Evolutionary conservation across 1,140 invertebrate genomes (phyloP).

Genomic region (Coelopa frigida): DNA sequence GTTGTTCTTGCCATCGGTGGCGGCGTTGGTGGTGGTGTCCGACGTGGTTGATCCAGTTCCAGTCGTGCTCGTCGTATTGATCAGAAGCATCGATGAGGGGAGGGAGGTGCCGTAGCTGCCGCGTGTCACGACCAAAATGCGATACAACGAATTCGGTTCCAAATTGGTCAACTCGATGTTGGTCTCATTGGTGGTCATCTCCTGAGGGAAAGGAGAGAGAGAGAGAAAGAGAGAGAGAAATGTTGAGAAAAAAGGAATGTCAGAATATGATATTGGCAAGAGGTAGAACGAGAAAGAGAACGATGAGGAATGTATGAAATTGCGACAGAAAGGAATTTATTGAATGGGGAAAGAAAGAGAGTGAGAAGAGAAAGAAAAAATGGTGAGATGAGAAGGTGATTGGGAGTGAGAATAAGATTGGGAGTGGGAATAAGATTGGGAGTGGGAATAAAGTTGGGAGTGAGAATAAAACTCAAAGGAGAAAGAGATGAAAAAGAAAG

Average conservation of each 20-base stretch:
- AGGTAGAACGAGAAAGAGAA: no score
- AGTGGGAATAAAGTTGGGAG: no score
- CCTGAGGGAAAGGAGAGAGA: constrained; percentile 47
- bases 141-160: constrained; percentile 59
- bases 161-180: constrained; percentile 53
- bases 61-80: constrained; percentile 52
- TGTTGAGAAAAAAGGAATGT: not conserved
- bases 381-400: no score
- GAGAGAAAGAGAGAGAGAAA: not conserved
- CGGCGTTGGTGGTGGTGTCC: not conserved
- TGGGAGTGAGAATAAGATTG: no score
- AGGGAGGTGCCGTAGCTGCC: constrained; percentile 68
- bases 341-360: no score
- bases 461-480: no score
- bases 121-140: constrained; percentile 66
- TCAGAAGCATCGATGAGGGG: constrained; percentile 67
- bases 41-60: not conserved
- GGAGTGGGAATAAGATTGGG: no score
- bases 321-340: no score
- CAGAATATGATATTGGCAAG: not conserved
- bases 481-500: no score
- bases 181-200: constrained; percentile 59
- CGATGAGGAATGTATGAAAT: no score
- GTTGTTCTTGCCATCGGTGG: constrained; percentile 16
- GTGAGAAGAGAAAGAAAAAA: no score